Conservation (phyloP, 2,797 vertebrate species). For the Vultur gryphus region DNA sequence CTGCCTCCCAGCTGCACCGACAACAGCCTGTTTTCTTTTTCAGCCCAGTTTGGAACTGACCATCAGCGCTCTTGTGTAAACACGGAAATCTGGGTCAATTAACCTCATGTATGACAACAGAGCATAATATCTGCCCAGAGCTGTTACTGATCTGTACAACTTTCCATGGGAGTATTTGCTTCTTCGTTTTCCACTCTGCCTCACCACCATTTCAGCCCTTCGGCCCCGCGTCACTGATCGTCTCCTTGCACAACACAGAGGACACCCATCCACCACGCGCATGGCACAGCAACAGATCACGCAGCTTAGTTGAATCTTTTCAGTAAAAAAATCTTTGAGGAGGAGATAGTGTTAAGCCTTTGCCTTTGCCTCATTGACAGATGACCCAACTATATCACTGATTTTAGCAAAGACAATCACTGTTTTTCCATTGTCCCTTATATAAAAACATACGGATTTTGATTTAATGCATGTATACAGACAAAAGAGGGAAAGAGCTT, state of each 20-base stretch:
- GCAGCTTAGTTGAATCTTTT: not conserved
- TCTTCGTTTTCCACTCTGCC: not conserved
- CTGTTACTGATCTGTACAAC: not conserved
- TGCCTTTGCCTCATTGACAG: not conserved
- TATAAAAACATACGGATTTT: not conserved
- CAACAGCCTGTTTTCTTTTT: not conserved
- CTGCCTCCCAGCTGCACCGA: not conserved
- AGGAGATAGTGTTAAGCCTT: not conserved
- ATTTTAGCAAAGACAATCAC: not conserved
- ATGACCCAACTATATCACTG: not conserved
- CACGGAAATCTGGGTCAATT: not conserved
- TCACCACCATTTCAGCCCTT: not conserved
- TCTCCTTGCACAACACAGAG: not conserved
- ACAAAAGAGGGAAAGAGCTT: not conserved
- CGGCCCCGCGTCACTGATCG: not conserved
- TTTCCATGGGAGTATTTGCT: not conserved
- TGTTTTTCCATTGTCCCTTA: not conserved
- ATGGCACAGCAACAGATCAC: not conserved
- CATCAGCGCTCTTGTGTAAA: not conserved
- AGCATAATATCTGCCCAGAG: not conserved
- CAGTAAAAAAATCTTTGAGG: not conserved
- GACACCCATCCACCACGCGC: not conserved
- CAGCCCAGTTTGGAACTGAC: not conserved
- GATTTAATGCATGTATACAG: not conserved
- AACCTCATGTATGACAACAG: not conserved